Percentiles rank a stretch among this genome's conserved stretches.
Conservation (phyloP, 2,888 invertebrate species). For the Ptilodon capucinus region DNA sequence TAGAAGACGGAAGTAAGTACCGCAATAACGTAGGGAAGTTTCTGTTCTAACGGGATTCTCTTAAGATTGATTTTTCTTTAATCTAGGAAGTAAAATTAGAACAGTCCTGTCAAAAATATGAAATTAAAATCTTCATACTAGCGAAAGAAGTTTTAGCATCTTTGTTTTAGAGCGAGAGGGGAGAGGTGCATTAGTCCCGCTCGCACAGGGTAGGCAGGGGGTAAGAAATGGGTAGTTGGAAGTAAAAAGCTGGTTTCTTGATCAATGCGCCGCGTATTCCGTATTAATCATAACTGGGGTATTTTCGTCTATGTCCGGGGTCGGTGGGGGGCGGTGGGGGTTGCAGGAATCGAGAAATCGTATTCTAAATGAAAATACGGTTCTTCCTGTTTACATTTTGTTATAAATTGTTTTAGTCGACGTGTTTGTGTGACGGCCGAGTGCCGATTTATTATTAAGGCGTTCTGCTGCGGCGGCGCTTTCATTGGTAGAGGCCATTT, state of each 20-base stretch:
- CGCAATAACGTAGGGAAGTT: conserved; percentile 18
- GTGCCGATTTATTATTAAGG: conserved; percentile 55
- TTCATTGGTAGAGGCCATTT: conserved; percentile 25
- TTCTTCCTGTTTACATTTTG: conserved; percentile 82
- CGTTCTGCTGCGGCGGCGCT: conserved; percentile 26
- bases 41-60: conserved; percentile 39
- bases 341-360: conserved; percentile 66
- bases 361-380: conserved; percentile 82
- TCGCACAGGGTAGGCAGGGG: conserved; percentile 54
- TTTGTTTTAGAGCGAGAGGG: conserved; percentile 82
- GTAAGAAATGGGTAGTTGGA: conserved; percentile 78
- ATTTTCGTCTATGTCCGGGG: conserved; percentile 76
- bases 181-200: conserved; percentile 78
- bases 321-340: conserved; percentile 46
- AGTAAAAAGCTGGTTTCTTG: conserved; percentile 82
- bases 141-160: conserved; percentile 83
- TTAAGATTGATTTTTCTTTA: conserved; percentile 21
- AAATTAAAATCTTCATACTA: conserved; percentile 83
- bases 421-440: conserved; percentile 61
- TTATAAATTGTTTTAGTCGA: conserved; percentile 81
- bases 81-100: conserved; percentile 68
- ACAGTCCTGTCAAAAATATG: conserved; percentile 82
- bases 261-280: conserved; percentile 82
- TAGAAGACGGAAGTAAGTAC: conserved; percentile 80
- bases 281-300: conserved; percentile 82